phyloP scores from a whole-genome alignment of 2,113 vertebrate genomes.

The Phocoena phocoena region DNA sequence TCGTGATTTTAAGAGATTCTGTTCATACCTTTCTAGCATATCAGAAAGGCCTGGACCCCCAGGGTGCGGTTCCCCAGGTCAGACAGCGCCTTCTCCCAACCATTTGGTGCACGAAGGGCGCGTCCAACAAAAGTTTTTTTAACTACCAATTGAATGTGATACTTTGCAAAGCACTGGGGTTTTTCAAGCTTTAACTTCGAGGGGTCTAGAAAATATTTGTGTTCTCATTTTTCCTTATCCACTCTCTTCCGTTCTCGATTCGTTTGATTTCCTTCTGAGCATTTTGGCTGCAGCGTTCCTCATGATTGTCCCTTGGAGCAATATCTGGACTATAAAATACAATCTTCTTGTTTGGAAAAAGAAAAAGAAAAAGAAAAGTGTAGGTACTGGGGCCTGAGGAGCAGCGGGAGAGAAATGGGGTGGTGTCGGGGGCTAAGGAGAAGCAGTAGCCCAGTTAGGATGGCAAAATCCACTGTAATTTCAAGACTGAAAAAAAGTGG shows the following conservation, averaged over 20 bases:
- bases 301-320: neutral
- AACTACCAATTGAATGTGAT: neutral
- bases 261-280: slow-evolving; percentile 27
- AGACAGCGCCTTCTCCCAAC: slow-evolving; percentile 28
- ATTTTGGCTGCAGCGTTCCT: neutral
- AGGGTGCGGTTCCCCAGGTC: neutral
- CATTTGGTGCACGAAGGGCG: neutral
- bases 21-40: neutral
- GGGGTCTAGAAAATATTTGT: slow-evolving; percentile 39
- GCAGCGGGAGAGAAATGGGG: neutral
- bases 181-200: slow-evolving; percentile 59
- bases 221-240: slow-evolving; percentile 36
- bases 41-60: neutral
- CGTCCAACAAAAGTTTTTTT: neutral
- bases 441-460: neutral
- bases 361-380: slow-evolving; percentile 39
- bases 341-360: slow-evolving; percentile 52
- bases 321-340: slow-evolving; percentile 37
- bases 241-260: neutral
- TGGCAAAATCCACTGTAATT: neutral
- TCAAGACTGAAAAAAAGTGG: slow-evolving; percentile 14
- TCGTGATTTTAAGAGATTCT: neutral
- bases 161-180: slow-evolving; percentile 60
- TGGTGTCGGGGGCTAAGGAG: neutral
- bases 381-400: neutral